Base-by-base conservation (phyloP, 2,797 vertebrate species). In the Holocentrus rufus region DNA sequence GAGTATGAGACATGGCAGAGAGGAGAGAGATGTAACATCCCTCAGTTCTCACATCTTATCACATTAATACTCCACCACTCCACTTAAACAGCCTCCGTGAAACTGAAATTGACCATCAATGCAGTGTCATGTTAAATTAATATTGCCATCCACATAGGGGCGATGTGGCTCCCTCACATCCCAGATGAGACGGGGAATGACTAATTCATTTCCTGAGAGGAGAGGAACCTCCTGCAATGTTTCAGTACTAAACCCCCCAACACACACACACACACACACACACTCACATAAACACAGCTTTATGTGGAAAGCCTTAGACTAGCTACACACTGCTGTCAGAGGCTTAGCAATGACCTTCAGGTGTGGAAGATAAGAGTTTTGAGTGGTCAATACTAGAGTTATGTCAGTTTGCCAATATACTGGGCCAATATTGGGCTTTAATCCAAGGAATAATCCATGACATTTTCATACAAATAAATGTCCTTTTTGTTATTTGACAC, bases 1-100 rank as follows among this genome's bases (percentile, higher is more conserved):
- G 94, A 90, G 94, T 93, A 95, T 95, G 87, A 95, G 95, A 95
- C 96, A 95, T 95, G 94, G 94, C 94, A 95, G 95, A 94, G 92
- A 87, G 92, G 89, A 95, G 91, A 93, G 93, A 94, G 92, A 94
- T 91, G 91, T 91, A 93, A 91, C 92, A 93, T 93, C 92, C 92
- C 94, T 94, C 90, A 94, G 91, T 92, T 94, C 93, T 94, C 94
- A 94, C 90, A 92, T 94, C 93, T 92, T 93, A 95, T 95, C 94
- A 95, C 85, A 90, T 91, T 90, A 90, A 93, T 95, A 91, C 72
- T 83, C 82, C 88, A 93, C 87, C 92, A 93, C 93, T 94, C 93
- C 91, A 94, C 93, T 95, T 94, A 95, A 94, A 94, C 91, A 92
- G 91, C 91, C 91, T 88, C 90, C 87, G 82, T 87, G 90, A 94